phyloP scores from a whole-genome alignment of 2,113 vertebrate species.

The Scalopus aquaticus region DNA sequence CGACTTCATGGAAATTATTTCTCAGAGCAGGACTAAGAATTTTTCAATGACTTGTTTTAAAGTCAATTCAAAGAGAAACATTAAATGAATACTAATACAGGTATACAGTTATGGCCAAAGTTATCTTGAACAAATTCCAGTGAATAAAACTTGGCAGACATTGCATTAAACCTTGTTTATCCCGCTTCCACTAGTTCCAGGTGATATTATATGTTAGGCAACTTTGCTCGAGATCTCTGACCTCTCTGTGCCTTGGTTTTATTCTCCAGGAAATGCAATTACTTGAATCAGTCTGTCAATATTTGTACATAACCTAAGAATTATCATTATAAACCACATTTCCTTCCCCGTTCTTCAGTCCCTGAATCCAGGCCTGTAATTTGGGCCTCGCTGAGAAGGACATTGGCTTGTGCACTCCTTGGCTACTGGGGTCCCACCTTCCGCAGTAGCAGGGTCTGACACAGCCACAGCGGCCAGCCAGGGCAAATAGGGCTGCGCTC shows the following conservation, averaged over 20 bases:
- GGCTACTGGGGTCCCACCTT: neutral
- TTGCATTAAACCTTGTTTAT: neutral
- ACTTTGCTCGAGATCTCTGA: neutral
- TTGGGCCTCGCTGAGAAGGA: neutral
- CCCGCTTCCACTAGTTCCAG: neutral
- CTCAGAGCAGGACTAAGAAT: neutral
- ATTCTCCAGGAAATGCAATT: neutral
- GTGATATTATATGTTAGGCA: neutral
- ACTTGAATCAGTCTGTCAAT: neutral
- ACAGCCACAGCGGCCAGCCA: slow-evolving; percentile 20
- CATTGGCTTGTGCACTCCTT: neutral
- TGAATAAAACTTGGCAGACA: neutral
- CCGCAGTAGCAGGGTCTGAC: slow-evolving; percentile 16
- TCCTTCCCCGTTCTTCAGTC: neutral
- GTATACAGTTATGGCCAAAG: neutral
- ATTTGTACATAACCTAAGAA: neutral
- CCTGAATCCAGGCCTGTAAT: neutral
- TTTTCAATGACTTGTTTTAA: neutral
- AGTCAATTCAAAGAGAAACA: neutral
- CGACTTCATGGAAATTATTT: neutral
- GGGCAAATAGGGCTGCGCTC: too few species aligned
- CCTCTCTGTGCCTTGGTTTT: neutral
- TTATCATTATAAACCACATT: neutral
- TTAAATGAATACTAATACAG: neutral
- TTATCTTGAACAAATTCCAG: accelerated